Conservation (phyloP, 2,113 vertebrate genomes). For the Recurvirostra avosetta region DNA sequence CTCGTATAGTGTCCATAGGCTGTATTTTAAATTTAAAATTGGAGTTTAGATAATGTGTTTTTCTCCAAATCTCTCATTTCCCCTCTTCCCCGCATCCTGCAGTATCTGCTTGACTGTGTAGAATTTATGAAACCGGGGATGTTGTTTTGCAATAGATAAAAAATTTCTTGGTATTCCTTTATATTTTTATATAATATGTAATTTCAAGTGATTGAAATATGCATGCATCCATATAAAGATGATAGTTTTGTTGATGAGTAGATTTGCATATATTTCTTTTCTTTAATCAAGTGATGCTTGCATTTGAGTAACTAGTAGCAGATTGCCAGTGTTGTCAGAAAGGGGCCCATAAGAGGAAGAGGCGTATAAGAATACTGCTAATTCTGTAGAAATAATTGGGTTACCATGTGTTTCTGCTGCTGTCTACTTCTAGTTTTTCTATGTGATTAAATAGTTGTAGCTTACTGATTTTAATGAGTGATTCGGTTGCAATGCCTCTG, state of each 20-base stretch:
- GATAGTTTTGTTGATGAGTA: not conserved
- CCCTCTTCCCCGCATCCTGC: rapidly evolving
- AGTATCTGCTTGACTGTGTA: not conserved
- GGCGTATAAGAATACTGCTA: conserved; percentile 1
- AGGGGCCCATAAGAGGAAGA: conserved; percentile 9
- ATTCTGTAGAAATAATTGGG: conserved; percentile 40
- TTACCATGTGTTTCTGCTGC: conserved; percentile 52
- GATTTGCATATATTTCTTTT: not conserved
- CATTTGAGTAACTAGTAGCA: conserved; percentile 2
- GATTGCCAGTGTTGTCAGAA: conserved; percentile 28
- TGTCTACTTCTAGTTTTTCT: not conserved
- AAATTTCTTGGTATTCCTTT: not conserved
- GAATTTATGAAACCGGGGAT: not conserved
- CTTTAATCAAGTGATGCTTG: not conserved
- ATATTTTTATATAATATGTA: not conserved
- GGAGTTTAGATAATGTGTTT: not conserved
- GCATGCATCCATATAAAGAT: not conserved
- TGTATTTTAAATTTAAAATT: not conserved
- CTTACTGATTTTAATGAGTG: conserved; percentile 22
- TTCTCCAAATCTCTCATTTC: not conserved
- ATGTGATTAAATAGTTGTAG: not conserved
- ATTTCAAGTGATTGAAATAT: not conserved
- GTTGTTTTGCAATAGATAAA: not conserved
- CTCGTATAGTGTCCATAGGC: not conserved
- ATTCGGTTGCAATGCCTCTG: not conserved